Evolutionary conservation across 2,113 vertebrate species (phyloP).

Genomic region (Anolis carolinensis): DNA sequence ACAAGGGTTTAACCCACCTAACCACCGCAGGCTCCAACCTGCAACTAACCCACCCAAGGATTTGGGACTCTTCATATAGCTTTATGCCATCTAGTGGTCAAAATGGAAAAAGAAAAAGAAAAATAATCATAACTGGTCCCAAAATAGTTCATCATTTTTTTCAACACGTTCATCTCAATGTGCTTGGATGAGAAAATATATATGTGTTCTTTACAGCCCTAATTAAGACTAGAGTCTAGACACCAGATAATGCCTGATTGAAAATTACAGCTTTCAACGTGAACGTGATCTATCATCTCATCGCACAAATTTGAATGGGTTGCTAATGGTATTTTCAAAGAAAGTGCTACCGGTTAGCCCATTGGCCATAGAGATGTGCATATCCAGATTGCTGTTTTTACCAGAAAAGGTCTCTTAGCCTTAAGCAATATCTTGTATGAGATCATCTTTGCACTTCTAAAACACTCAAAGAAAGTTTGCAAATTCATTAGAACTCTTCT

Average conservation of each 20-base stretch:
- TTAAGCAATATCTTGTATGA: background rate
- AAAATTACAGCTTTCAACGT: background rate
- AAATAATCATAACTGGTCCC: too few species aligned
- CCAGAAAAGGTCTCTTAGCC: background rate
- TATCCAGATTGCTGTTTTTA: background rate
- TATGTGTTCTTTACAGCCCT: too few species aligned
- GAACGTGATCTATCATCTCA: background rate
- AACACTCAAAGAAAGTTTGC: background rate
- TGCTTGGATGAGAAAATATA: too few species aligned
- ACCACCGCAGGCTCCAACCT: too few species aligned
- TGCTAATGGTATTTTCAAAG: background rate
- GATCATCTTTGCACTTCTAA: background rate
- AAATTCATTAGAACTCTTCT: background rate
- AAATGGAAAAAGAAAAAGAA: conserved; percentile 10
- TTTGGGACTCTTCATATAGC: conserved; percentile 51
- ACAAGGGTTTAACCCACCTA: too few species aligned
- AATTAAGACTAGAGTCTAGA: background rate
- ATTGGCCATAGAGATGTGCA: background rate
- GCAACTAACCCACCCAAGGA: background rate
- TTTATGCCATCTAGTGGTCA: conserved; percentile 70
- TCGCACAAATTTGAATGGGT: background rate
- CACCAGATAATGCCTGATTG: background rate
- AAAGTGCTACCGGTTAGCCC: background rate
- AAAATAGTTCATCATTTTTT: background rate
- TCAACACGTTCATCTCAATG: too few species aligned